Percentiles rank a stretch among this genome's conserved stretches.
phyloP scores from a whole-genome alignment of 2,888 invertebrate genomes.

The Troilus luridus region DNA sequence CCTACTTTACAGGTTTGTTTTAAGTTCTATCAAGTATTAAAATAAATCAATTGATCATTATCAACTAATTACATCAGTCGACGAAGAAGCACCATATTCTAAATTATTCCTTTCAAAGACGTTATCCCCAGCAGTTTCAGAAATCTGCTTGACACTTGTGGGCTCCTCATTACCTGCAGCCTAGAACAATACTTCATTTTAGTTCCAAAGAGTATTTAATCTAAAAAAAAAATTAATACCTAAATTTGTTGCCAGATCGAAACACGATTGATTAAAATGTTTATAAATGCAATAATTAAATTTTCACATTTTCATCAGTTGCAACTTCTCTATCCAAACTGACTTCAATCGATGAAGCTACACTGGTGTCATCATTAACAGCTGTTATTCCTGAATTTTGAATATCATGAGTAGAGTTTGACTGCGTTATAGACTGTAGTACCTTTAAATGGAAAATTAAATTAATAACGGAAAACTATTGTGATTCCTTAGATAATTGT shows the following conservation, averaged over 20 bases:
- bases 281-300: neutral
- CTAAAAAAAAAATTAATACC: neutral
- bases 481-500: neutral
- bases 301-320: neutral
- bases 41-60: neutral
- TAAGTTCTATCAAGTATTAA: neutral
- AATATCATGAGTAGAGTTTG: neutral
- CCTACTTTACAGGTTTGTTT: neutral
- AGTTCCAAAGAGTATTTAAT: neutral
- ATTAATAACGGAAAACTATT: neutral
- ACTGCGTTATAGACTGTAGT: constrained; percentile 1
- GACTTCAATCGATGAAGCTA: constrained; percentile 14
- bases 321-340: neutral
- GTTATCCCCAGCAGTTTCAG: neutral
- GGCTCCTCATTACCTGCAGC: neutral
- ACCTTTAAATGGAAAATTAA: neutral
- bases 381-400: constrained; percentile 8
- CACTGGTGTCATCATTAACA: constrained; percentile 11
- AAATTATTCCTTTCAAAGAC: neutral
- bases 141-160: neutral
- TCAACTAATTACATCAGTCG: neutral
- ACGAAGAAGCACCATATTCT: neutral
- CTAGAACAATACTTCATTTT: constrained; percentile 18
- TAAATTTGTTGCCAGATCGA: neutral
- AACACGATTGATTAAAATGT: neutral